Base-by-base conservation (phyloP, 2,888 invertebrate genomes). In the Leptogaster cylindrica region DNA sequence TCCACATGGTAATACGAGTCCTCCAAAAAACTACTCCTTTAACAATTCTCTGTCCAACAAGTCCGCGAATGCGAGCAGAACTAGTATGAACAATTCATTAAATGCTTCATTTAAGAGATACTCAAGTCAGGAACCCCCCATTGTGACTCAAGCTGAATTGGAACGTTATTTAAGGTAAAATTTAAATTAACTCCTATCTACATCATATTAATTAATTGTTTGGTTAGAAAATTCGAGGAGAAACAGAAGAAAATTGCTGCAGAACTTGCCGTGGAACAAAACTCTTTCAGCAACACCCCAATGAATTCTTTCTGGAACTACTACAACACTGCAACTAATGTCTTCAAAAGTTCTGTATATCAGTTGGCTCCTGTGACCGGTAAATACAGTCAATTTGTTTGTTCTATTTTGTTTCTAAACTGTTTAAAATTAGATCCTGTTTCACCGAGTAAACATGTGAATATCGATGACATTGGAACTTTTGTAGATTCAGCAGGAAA, bases 101-200 rank as follows among this genome's bases (percentile, higher is more conserved):
- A 73, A 74, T 69, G 78, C 80, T 6, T 77, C 79, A 1, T 80
- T 80, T 50, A 75, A 74, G 2, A 77, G 78, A 61, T 73, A 75
- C 58, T 67, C 73, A 20, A 75, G 74, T 1, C 77, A 79, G 8
- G 84, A 85, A 66, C 75, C 81, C 14, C 84, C 86, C 52, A 80
- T 79, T 0, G 83, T n/a, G n/a, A n/a, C n/a, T n/a, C n/a, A 84
- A 68, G 77, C 78, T 27, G 79, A 79, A 10, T 76, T 86, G 31
- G 77, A 79, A 14, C 77, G 81, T 61, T 84, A 84, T 74, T 76
- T 86, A 39, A 81, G 75, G 81, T 75, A 78, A 74, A 78, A 77
- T 4, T 16, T 12, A 6, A 10, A 3, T 12, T 7, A 12, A 10
- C 20, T 14, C 7, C 5, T n/a, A n/a, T n/a, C n/a, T n/a, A n/a